Percentiles rank a stretch among this genome's conserved stretches.
These are phyloP conservation scores for Catharus ustulatus DNA, from an alignment of 2,797 vertebrate genomes.

Conservation along the genomic window DNA sequence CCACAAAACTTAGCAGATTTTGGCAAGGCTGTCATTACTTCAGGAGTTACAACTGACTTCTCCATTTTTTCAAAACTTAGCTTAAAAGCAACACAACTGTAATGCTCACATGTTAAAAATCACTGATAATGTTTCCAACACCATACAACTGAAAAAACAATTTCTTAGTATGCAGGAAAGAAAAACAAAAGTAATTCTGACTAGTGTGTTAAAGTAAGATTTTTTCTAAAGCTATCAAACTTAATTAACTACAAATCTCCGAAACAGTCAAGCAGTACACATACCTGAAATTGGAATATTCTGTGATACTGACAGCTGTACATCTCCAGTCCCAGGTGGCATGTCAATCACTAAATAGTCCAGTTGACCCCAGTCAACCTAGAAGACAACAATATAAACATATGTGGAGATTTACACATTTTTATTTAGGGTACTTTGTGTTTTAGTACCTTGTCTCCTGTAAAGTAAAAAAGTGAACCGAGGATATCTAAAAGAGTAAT, in stretches of 20 bases:
- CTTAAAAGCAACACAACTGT: background rate
- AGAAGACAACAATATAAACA: conserved; percentile 53
- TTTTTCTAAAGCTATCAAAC: background rate
- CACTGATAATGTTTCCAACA: background rate
- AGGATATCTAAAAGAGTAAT: background rate
- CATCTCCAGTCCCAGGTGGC: conserved; percentile 97
- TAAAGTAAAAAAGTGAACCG: background rate
- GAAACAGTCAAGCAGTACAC: background rate
- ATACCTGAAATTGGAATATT: conserved; percentile 92
- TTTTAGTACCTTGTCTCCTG: background rate
- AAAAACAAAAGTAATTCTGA: background rate
- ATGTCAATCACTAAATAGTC: conserved; percentile 96
- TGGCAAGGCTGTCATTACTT: background rate
- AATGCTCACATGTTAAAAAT: background rate
- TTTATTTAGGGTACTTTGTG: background rate
- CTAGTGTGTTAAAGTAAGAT: background rate
- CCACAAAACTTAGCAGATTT: background rate
- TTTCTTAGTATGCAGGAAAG: background rate
- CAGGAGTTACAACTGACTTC: background rate
- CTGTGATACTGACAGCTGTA: conserved; percentile 93
- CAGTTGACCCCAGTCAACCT: conserved; percentile 94
- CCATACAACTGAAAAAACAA: background rate
- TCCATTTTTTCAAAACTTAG: background rate
- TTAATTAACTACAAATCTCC: background rate
- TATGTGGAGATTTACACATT: background rate